Evolutionary conservation across 1,140 invertebrate genomes (phyloP).

Genomic region (Cylas formicarius): DNA sequence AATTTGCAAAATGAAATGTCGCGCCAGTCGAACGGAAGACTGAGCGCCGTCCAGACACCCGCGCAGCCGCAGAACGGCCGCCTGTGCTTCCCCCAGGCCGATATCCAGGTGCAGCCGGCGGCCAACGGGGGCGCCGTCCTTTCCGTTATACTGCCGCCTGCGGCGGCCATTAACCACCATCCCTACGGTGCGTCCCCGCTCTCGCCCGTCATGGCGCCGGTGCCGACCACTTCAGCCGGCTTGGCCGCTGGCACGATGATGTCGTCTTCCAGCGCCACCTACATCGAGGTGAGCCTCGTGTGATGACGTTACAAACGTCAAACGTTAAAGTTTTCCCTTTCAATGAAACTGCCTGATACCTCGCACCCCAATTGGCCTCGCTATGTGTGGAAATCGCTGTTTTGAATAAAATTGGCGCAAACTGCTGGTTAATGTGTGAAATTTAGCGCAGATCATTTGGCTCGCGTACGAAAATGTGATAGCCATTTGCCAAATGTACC

Average conservation of each 20-base stretch:
- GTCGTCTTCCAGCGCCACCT: constrained; percentile 54
- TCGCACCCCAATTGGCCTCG: too few species aligned
- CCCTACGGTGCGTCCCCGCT: constrained; percentile 20
- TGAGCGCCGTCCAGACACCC: not conserved
- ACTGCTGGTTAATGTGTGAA: too few species aligned
- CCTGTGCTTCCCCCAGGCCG: constrained; percentile 45
- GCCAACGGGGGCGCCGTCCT: constrained; percentile 63
- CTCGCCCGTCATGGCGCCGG: constrained; percentile 21
- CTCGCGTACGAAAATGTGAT: too few species aligned
- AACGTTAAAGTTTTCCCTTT: too few species aligned
- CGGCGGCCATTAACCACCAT: constrained; percentile 41
- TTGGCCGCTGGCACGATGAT: constrained; percentile 43
- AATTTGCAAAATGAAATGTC: constrained; percentile 40
- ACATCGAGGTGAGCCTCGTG: constrained; percentile 52
- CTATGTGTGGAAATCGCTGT: too few species aligned
- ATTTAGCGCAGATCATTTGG: too few species aligned
- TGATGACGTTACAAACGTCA: too few species aligned
- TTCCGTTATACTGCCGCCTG: constrained; percentile 71
- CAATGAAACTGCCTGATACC: too few species aligned
- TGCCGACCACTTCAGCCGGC: constrained; percentile 30
- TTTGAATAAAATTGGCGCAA: too few species aligned
- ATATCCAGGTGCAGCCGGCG: constrained; percentile 52
- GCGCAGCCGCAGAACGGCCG: constrained; percentile 40
- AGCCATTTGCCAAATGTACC: too few species aligned
- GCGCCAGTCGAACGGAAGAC: constrained; percentile 19